phyloP scores from a whole-genome alignment of 2,888 invertebrate species.

The Phyllotreta striolata region DNA sequence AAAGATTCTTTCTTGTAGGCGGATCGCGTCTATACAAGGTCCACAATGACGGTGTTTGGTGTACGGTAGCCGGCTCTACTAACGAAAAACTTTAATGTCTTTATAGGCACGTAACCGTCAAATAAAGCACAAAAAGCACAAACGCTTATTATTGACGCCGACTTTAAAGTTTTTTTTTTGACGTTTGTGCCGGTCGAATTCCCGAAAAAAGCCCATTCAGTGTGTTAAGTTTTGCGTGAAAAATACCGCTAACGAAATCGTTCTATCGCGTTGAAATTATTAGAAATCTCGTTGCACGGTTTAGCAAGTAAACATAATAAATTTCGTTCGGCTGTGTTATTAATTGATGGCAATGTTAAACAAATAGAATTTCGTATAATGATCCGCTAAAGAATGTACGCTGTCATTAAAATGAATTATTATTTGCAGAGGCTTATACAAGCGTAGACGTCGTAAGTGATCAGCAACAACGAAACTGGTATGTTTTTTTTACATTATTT shows the following conservation, averaged over 20 bases:
- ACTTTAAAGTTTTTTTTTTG: too few relatives aligned
- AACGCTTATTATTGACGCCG: background rate
- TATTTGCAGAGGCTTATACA: slow-evolving; percentile 29
- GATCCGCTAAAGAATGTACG: slow-evolving; percentile 18
- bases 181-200: too few relatives aligned
- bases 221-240: background rate
- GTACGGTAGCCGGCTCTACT: slow-evolving; percentile 21
- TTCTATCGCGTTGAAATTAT: too few relatives aligned
- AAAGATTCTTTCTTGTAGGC: slow-evolving; percentile 22
- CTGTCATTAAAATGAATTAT: slow-evolving; percentile 26
- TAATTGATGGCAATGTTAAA: background rate
- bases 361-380: slow-evolving; percentile 15
- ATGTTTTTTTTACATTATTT: slow-evolving; percentile 35
- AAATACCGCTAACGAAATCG: slow-evolving; percentile 1
- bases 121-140: slow-evolving; percentile 13
- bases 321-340: background rate
- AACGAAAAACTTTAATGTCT: slow-evolving; percentile 27
- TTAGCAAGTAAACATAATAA: background rate
- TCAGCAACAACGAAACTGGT: slow-evolving; percentile 35
- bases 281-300: background rate
- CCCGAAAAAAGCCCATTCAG: background rate
- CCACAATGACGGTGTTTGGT: slow-evolving; percentile 24
- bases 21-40: slow-evolving; percentile 11
- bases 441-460: slow-evolving; percentile 31
- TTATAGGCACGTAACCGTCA: slow-evolving; percentile 15